Evolutionary conservation across 2,113 vertebrate genomes (phyloP), one percentile per base, ranked within the genome.

Genomic region (Arothron firmamentum): DNA sequence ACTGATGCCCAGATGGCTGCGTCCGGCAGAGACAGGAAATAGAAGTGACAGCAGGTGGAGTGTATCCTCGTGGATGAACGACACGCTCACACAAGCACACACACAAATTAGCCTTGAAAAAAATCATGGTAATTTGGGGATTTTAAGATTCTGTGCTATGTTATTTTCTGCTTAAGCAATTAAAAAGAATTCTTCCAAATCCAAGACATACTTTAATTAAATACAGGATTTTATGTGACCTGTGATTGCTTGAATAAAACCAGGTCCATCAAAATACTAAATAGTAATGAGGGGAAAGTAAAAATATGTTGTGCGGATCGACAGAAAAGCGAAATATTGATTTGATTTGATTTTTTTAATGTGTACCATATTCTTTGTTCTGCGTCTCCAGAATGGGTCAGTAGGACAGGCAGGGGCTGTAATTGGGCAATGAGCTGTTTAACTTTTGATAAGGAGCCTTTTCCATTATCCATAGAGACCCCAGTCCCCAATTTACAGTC

Each of bases 1-100:
- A 86, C 83, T 83, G 84, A 64, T 58, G 72, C 71, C 75, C 90
- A 92, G 89, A 91, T 92, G 90, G 90, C 78, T 57, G 49, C 59
- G 84, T 85, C 82, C 81, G 34, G 74, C 68, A 69, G 87, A 77
- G 80, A 78, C 77, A 70, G 84, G 82, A 80, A 85, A 76, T 86
- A 59, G 87, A 90, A 81, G 80, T 87, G 82, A 85, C 75, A 78
- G 81, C 78, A 81, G 80, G 83, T 85, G 84, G 73, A 78, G 14
- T 51, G 61, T 70, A 71, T 28, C 75, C 78, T 65, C 55, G 46
- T 79, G 65, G 65, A 57, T 69, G 60, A 55, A 61, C 53, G 16
- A 48, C 63, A 56, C 59, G 47, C 46, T 42, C 3, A 31, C 20
- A 61, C 10, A 58, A 7, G 31, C 50, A 59, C 58, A 56, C 21